These are phyloP conservation scores for Hycleus phaleratus DNA, from an alignment of 1,140 invertebrate genomes.

Conservation along the genomic window DNA sequence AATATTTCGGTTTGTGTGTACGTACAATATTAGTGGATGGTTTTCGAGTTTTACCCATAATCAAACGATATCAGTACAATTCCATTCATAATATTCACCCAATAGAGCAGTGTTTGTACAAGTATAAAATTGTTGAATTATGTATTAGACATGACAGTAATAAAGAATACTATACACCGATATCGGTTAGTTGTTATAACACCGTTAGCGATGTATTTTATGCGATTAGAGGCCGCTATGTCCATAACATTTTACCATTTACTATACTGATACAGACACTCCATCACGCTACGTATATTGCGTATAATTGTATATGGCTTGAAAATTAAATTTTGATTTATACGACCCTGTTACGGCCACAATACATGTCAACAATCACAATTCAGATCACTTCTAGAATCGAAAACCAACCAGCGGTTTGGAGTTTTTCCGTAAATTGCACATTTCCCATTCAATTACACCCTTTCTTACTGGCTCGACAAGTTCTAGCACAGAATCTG, in stretches of 20 bases:
- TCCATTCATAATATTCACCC: constrained; percentile 14
- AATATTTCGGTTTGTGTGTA: no score
- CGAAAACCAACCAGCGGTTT: no score
- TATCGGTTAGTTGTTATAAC: constrained; percentile 9
- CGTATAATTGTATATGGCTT: constrained; percentile 19
- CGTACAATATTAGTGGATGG: no score
- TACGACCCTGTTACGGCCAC: neutral
- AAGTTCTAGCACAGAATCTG: no score
- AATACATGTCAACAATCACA: no score
- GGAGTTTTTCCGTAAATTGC: no score
- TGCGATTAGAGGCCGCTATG: constrained; percentile 7
- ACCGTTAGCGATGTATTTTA: constrained; percentile 12
- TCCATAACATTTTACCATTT: neutral
- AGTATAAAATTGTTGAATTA: constrained; percentile 15
- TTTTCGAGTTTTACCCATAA: no score
- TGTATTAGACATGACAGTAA: constrained; percentile 10
- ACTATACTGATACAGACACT: constrained; percentile 10
- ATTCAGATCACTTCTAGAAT: no score
- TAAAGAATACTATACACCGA: constrained; percentile 10
- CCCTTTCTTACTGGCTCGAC: no score
- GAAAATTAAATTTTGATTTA: constrained; percentile 28
- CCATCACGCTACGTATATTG: neutral
- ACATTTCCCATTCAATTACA: no score
- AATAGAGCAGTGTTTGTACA: constrained; percentile 3
- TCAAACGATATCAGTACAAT: neutral